phyloP scores from a whole-genome alignment of 1,140 invertebrate genomes.

The Orchesella cincta region DNA sequence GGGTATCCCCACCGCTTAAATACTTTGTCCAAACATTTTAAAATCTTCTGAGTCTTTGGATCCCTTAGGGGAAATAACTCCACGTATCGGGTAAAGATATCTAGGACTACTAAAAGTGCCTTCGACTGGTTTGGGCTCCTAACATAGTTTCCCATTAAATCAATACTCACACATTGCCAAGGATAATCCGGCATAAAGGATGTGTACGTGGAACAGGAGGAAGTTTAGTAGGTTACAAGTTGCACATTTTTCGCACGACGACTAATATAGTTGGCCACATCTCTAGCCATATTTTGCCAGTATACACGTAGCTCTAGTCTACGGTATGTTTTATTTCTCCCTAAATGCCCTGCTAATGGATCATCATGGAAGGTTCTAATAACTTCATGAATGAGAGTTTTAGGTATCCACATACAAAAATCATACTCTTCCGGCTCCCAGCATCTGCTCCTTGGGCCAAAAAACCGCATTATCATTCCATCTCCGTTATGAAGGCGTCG shows the following conservation, averaged over 20 bases:
- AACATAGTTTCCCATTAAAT: slow-evolving; percentile 51
- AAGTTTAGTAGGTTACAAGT: no score
- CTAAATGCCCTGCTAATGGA: neutral
- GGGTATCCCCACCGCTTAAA: slow-evolving; percentile 20
- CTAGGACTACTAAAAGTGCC: slow-evolving; percentile 58
- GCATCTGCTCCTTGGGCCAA: neutral
- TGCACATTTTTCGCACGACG: no score
- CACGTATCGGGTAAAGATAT: slow-evolving; percentile 57
- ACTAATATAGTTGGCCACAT: slow-evolving; percentile 7
- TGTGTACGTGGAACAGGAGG: no score
- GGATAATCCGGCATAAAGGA: slow-evolving; percentile 14
- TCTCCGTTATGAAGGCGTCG: neutral
- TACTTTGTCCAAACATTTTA: slow-evolving; percentile 15
- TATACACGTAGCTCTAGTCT: neutral
- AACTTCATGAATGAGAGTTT: neutral
- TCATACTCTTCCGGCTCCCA: neutral
- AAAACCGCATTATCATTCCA: neutral
- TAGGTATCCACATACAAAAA: neutral
- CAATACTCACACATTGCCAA: slow-evolving; percentile 45
- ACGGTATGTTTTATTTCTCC: neutral
- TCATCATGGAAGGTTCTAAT: neutral
- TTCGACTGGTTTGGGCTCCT: slow-evolving; percentile 49
- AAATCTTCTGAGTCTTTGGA: slow-evolving; percentile 47
- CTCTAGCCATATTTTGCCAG: slow-evolving; percentile 16
- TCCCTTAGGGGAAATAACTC: slow-evolving; percentile 57